Evolutionary conservation across 2,888 invertebrate genomes (phyloP), one percentile per base, ranked within the genome.

Genomic region (Biston stratarius): DNA sequence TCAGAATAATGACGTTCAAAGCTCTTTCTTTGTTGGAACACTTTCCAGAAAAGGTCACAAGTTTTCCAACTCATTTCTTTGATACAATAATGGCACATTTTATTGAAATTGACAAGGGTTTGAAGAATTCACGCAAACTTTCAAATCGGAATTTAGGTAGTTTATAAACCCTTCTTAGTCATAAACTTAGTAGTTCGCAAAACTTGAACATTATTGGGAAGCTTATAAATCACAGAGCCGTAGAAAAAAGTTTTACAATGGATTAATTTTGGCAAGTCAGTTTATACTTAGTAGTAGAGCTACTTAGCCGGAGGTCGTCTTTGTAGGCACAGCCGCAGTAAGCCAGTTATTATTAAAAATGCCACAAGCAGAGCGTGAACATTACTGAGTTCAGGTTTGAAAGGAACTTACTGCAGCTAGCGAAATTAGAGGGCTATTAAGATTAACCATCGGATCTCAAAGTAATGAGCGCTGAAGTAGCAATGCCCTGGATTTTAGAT

Each of bases 31-130:
- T 49, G 67, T 51, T 65, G 60, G 62, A 62, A 53, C 66, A 52
- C 64, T 65, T 56, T 24, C 57, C 63, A 61, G 51, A 66, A 65
- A 55, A 55, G 58, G 53, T 71, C 61, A 44, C 24, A 61, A 64
- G 48, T 66, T 68, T 75, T 51, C 53, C 52, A 61, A 44, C 49
- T 42, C 34, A 49, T 67, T 61, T 64, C 55, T 60, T 69, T 67
- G 47, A 67, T 45, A 58, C 57, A 64, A 68, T 56, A 64, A 65
- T 66, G 64, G 61, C 51, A 58, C 45, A 42, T 44, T 34, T 70
- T 63, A 71, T 70, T 71, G 67, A 64, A 65, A 72, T 73, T 71
- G 72, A 73, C 69, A 62, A 58, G 70, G 68, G 70, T 72, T 47
- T 40, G 58, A 52, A 53, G 64, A 62, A 66, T 61, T 47, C 40